Conservation (phyloP, 2,888 invertebrate genomes). For the Pheosia gnoma region DNA sequence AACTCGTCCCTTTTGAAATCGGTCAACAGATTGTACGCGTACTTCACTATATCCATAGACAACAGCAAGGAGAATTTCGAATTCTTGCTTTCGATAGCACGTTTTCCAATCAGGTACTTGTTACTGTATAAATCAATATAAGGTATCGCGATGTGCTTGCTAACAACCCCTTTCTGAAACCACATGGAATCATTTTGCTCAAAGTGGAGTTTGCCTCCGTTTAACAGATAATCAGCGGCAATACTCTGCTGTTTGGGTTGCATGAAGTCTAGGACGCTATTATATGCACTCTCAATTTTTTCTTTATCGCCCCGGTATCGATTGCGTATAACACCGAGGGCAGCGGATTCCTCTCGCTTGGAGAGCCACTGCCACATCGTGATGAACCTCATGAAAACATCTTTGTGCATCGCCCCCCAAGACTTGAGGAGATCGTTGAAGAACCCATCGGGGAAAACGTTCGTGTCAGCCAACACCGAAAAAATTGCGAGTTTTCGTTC, state of each 20-base stretch:
- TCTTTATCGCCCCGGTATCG: conserved; percentile 11
- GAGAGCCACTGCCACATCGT: conserved; percentile 17
- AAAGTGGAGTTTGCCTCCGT: conserved; percentile 1
- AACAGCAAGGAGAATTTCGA: conserved; percentile 25
- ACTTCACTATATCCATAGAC: conserved; percentile 49
- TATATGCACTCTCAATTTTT: conserved; percentile 12
- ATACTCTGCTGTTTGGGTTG: neutral
- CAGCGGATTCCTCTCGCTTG: neutral
- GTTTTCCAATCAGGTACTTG: conserved; percentile 13
- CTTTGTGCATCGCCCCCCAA: too few relatives aligned
- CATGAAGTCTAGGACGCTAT: conserved; percentile 15
- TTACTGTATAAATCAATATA: conserved; percentile 30
- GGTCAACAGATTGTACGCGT: conserved; percentile 50
- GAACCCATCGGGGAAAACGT: conserved; percentile 30
- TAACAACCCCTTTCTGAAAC: conserved; percentile 34
- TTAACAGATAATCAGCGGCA: conserved; percentile 14
- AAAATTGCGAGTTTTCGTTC: conserved; percentile 44
- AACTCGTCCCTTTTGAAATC: conserved; percentile 27
- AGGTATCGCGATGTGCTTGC: conserved; percentile 16
- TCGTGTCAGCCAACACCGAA: conserved; percentile 36
- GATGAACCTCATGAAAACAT: too few relatives aligned
- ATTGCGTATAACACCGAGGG: conserved; percentile 4
- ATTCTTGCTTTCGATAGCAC: conserved; percentile 7
- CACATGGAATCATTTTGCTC: conserved; percentile 16
- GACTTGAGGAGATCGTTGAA: conserved; percentile 34